Percentiles rank a stretch among this genome's conserved stretches.
Conservation (phyloP, 2,797 vertebrate genomes). For the Geotrypetes seraphini region DNA sequence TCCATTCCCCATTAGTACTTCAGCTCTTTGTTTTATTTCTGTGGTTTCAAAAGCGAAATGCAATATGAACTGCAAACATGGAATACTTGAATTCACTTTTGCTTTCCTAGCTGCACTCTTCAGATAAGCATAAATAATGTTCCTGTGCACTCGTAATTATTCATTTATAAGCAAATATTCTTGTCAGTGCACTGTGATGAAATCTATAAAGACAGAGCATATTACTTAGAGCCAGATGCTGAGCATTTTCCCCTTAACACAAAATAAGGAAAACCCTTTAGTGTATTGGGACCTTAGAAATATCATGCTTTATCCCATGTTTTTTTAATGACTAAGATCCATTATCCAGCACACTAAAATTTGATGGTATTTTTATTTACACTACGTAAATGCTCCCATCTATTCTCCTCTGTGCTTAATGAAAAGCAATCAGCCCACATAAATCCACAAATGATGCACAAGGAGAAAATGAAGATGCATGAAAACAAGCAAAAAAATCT, state of each 20-base stretch:
- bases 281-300: no score
- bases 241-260: no score
- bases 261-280: no score
- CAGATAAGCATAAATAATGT: constrained; percentile 9
- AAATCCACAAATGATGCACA: neutral
- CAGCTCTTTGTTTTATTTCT: no score
- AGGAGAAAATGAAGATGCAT: neutral
- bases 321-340: neutral
- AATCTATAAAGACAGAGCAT: neutral
- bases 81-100: constrained; percentile 12
- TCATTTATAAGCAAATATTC: constrained; percentile 10
- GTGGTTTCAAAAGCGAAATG: constrained; percentile 1
- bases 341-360: constrained; percentile 7
- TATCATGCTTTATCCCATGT: neutral
- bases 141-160: constrained; percentile 5
- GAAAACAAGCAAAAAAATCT: neutral
- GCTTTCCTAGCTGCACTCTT: constrained; percentile 6
- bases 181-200: neutral
- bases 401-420: constrained; percentile 3
- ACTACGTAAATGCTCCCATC: neutral
- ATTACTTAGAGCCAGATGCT: no score
- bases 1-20: no score
- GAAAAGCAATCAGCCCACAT: constrained; percentile 5
- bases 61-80: constrained; percentile 2
- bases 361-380: constrained; percentile 6